phyloP scores from a whole-genome alignment of 2,113 vertebrate species.

The Plotosus lineatus region DNA sequence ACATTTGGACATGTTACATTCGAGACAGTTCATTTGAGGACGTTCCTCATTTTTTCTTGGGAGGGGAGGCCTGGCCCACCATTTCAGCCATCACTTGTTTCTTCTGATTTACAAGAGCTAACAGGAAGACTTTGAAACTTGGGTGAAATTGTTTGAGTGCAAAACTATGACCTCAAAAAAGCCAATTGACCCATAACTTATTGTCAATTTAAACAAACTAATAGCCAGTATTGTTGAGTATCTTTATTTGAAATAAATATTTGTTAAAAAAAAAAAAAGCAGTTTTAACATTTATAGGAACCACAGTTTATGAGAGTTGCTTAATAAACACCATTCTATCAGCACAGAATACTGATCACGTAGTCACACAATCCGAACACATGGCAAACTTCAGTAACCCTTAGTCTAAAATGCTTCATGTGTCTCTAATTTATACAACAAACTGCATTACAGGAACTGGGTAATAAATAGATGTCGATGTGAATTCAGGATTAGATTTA shows the following conservation, averaged over 20 bases:
- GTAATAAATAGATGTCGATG: background rate
- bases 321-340: background rate
- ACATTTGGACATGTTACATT: too few relatives aligned
- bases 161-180: too few relatives aligned
- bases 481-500: background rate
- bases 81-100: too few relatives aligned
- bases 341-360: background rate
- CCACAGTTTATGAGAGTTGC: background rate
- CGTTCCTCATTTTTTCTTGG: too few relatives aligned
- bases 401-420: background rate
- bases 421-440: background rate
- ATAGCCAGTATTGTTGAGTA: background rate
- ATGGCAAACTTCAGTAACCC: background rate
- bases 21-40: too few relatives aligned
- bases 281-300: background rate
- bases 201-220: background rate
- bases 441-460: background rate
- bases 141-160: too few relatives aligned
- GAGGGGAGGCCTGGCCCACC: too few relatives aligned
- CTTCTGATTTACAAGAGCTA: too few relatives aligned
- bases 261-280: background rate
- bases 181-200: background rate
- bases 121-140: too few relatives aligned
- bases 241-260: background rate
- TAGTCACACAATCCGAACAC: background rate